Conservation (phyloP, 2,113 vertebrate genomes). For the Corythoichthys intestinalis region DNA sequence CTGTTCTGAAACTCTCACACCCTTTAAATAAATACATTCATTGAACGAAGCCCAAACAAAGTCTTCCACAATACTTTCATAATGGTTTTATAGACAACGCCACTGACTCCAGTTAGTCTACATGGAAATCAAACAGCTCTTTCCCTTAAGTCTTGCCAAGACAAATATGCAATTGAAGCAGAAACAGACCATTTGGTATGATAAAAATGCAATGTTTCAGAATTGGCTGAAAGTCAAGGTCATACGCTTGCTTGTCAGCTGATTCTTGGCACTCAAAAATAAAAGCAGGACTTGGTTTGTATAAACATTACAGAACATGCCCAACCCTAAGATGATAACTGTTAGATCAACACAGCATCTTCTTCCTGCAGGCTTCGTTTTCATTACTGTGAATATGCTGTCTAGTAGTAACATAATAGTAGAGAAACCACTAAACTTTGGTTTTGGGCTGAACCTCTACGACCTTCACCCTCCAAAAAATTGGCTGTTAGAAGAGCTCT, state of each 20-base stretch:
- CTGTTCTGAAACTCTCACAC: constrained; percentile 42
- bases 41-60: constrained; percentile 46
- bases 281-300: neutral
- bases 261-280: neutral
- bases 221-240: constrained; percentile 18
- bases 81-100: constrained; percentile 35
- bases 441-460: constrained; percentile 23
- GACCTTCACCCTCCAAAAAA: constrained; percentile 38
- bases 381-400: neutral
- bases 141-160: constrained; percentile 28
- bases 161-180: constrained; percentile 28
- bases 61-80: constrained; percentile 39
- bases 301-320: neutral
- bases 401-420: constrained; percentile 31
- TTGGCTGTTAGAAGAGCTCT: constrained; percentile 40
- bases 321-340: neutral
- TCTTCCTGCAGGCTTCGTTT: neutral
- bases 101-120: constrained; percentile 29
- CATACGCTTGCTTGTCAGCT: constrained; percentile 2
- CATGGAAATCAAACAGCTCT: constrained; percentile 38
- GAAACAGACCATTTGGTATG: constrained; percentile 34
- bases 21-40: constrained; percentile 54
- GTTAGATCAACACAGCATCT: neutral
- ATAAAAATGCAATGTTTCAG: constrained; percentile 34
- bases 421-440: constrained; percentile 19